Conservation (phyloP, 2,113 vertebrate genomes). For the Melanostigma gelatinosum region DNA sequence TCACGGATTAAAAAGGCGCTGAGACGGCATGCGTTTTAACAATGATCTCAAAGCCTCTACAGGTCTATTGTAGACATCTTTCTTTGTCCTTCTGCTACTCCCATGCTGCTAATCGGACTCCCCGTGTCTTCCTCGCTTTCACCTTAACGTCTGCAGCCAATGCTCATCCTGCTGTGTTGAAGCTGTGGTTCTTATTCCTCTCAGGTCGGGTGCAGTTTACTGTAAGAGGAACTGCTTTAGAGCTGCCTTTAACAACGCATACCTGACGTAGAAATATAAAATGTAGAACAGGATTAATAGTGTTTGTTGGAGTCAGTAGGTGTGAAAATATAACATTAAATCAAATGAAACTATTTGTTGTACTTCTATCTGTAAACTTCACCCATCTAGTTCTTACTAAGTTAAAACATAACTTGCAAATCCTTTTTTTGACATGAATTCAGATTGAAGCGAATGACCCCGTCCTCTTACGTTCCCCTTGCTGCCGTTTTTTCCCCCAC, state of each 20-base stretch:
- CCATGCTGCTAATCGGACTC: neutral
- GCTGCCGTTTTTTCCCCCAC: neutral
- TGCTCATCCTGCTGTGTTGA: neutral
- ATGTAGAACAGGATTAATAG: neutral
- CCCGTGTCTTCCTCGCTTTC: neutral
- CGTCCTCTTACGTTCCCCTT: neutral
- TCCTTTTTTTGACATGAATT: neutral
- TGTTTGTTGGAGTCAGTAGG: neutral
- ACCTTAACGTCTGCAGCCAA: neutral
- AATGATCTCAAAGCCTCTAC: constrained; percentile 3
- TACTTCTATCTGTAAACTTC: constrained; percentile 39
- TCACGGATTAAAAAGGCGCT: constrained; percentile 32
- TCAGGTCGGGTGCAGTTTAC: constrained; percentile 49
- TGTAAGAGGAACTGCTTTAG: neutral
- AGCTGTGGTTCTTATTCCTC: neutral
- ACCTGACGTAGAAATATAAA: neutral
- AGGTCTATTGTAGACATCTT: neutral
- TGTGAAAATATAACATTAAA: neutral
- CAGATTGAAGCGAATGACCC: neutral
- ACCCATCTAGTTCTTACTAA: neutral
- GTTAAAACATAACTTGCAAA: neutral
- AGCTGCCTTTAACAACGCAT: no score
- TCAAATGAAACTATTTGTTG: neutral
- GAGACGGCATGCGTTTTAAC: constrained; percentile 43
- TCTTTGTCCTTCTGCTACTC: neutral